phyloP scores from a whole-genome alignment of 1,140 invertebrate species.

The Odontomachus brunneus region DNA sequence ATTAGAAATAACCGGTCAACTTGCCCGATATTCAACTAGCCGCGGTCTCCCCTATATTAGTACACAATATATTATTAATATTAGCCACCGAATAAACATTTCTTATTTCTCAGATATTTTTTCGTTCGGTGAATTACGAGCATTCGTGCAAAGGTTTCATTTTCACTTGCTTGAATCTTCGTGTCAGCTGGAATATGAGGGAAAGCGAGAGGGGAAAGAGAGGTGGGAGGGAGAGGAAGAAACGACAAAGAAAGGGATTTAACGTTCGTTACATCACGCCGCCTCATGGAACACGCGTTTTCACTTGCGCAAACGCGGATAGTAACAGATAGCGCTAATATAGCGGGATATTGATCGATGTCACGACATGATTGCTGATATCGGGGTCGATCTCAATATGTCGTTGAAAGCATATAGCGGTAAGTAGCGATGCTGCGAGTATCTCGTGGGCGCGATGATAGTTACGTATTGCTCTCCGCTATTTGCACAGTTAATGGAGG shows the following conservation, averaged over 20 bases:
- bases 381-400: constrained; percentile 21
- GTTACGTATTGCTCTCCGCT: neutral
- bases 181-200: no score
- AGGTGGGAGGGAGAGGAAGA: no score
- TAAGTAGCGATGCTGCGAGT: constrained; percentile 26
- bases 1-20: no score
- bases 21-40: no score
- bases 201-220: neutral
- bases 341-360: constrained; percentile 24
- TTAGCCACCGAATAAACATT: no score
- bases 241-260: neutral
- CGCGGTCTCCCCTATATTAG: no score
- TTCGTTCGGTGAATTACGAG: no score
- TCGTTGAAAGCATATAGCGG: constrained; percentile 8
- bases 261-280: neutral
- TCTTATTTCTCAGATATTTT: no score
- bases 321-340: neutral
- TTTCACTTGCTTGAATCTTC: neutral
- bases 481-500: constrained; percentile 26
- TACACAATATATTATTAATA: no score
- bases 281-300: neutral
- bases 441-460: neutral
- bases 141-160: neutral
- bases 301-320: neutral
- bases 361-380: constrained; percentile 31